Evolutionary conservation across 2,113 vertebrate genomes (phyloP).

Genomic region (Chlorodrepanis virens): DNA sequence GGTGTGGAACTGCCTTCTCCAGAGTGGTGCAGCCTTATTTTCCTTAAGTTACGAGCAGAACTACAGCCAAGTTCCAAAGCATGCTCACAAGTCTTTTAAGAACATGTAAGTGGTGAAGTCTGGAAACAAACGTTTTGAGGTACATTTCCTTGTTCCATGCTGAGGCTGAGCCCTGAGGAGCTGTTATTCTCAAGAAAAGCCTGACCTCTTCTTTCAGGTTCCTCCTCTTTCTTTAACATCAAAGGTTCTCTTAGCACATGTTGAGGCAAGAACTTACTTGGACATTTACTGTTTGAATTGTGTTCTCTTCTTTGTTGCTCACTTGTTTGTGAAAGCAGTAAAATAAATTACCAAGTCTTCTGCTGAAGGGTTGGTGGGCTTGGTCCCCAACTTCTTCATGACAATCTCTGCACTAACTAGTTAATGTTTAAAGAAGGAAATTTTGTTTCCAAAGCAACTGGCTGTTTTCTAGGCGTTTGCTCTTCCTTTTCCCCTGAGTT

Average conservation of each 20-base stretch:
- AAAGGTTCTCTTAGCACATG: neutral
- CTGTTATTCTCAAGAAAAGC: neutral
- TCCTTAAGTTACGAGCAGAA: neutral
- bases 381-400: neutral
- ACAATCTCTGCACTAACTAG: neutral
- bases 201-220: neutral
- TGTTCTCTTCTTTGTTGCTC: neutral
- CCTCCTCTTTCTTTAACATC: neutral
- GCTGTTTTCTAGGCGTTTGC: neutral
- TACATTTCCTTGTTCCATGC: neutral
- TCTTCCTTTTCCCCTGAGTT: neutral
- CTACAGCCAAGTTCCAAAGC: neutral
- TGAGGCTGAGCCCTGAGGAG: neutral
- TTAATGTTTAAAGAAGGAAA: neutral
- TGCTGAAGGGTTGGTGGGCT: neutral
- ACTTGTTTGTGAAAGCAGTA: neutral
- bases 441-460: neutral
- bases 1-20: neutral
- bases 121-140: neutral
- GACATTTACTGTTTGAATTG: neutral
- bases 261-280: neutral
- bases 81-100: neutral
- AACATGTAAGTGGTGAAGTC: neutral
- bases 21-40: neutral
- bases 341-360: neutral